These are phyloP conservation scores for Therioaphis trifolii DNA, from an alignment of 2,888 invertebrate species.

Conservation along the genomic window DNA sequence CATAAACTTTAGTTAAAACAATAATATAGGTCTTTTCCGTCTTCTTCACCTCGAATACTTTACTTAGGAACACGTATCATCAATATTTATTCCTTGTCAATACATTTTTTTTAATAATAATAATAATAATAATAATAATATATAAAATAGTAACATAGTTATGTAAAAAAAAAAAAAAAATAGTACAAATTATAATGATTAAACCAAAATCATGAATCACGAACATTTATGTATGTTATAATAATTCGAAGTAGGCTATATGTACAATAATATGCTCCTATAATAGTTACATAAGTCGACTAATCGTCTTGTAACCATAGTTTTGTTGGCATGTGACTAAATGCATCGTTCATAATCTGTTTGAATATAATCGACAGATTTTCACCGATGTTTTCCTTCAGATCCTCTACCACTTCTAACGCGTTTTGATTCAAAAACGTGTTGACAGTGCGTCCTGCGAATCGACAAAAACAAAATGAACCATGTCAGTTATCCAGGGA, in stretches of 20 bases:
- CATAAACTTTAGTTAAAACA: too few species aligned
- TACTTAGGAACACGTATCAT: slow-evolving; percentile 32
- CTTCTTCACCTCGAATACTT: background rate
- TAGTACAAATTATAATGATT: slow-evolving; percentile 1
- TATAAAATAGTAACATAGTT: slow-evolving; percentile 37
- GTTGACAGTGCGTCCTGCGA: slow-evolving; percentile 73
- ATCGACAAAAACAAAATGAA: background rate
- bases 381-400: slow-evolving; percentile 72
- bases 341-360: slow-evolving; percentile 73
- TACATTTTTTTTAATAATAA: slow-evolving; percentile 54
- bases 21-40: too few species aligned
- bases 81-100: slow-evolving; percentile 15
- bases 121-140: background rate
- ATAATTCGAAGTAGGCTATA: slow-evolving; percentile 45
- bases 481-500: background rate
- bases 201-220: background rate
- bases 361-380: slow-evolving; percentile 73
- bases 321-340: slow-evolving; percentile 73
- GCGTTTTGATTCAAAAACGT: slow-evolving; percentile 74
- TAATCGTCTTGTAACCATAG: slow-evolving; percentile 70
- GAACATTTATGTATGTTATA: slow-evolving; percentile 4
- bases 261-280: slow-evolving; percentile 33
- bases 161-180: slow-evolving; percentile 14
- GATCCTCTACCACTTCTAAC: slow-evolving; percentile 73
- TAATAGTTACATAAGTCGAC: slow-evolving; percentile 19